phyloP scores from a whole-genome alignment of 2,113 vertebrate genomes.

The Lipophrys pholis region DNA sequence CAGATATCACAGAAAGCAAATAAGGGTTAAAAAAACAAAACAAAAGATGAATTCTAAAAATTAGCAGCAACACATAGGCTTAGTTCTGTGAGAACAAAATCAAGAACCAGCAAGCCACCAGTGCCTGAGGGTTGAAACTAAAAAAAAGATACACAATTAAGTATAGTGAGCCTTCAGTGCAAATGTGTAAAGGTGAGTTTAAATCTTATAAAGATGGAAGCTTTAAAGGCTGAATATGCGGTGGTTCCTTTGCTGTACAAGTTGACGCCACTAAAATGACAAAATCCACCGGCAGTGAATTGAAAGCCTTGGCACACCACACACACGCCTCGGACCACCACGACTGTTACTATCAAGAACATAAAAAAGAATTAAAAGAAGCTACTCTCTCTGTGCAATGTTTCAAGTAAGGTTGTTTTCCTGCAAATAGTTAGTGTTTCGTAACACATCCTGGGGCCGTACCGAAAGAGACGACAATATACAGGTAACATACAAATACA shows the following conservation, averaged over 20 bases:
- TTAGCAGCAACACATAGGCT: conserved; percentile 86
- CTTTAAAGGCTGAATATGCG: conserved; percentile 57
- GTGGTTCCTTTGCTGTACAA: conserved; percentile 53
- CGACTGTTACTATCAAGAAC: conserved; percentile 35
- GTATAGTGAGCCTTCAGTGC: conserved; percentile 81
- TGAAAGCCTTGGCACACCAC: conserved; percentile 59
- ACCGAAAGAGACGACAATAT: conserved; percentile 60
- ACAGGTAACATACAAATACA: conserved; percentile 71
- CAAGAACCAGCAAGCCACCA: conserved; percentile 83
- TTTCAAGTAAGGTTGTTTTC: conserved; percentile 81
- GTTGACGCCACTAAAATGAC: conserved; percentile 45
- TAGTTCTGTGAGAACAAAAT: conserved; percentile 80
- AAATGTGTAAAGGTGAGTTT: conserved; percentile 74
- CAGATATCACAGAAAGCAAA: conserved; percentile 57
- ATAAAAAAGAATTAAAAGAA: conserved; percentile 59
- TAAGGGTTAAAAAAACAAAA: conserved; percentile 58
- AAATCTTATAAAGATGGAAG: conserved; percentile 62
- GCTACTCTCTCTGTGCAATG: conserved; percentile 73
- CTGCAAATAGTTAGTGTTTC: conserved; percentile 74
- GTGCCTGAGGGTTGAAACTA: conserved; percentile 81
- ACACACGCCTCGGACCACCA: conserved; percentile 49
- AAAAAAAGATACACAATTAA: conserved; percentile 69
- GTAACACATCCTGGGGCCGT: conserved; percentile 74
- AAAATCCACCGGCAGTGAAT: conserved; percentile 41
- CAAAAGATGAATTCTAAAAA: conserved; percentile 53